Percentiles rank a stretch among this genome's conserved stretches.
phyloP scores from a whole-genome alignment of 2,113 vertebrate genomes.

The Stercorarius parasiticus region DNA sequence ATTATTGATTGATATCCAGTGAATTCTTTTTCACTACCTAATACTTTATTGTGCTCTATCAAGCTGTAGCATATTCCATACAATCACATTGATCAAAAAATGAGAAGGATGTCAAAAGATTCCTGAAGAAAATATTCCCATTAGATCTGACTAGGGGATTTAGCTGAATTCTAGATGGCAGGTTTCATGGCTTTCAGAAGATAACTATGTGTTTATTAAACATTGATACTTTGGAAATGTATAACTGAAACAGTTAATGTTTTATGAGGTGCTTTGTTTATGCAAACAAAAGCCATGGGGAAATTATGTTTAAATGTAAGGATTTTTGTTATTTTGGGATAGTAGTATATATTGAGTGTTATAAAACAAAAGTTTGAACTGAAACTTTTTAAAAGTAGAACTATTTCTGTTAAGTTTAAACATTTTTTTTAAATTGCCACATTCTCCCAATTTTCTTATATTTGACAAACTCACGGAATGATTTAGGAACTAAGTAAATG shows the following conservation, averaged over 20 bases:
- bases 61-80: not conserved
- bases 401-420: not conserved
- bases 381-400: not conserved
- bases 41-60: not conserved
- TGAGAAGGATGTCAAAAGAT: not conserved
- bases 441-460: not conserved
- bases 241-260: not conserved
- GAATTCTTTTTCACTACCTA: not conserved
- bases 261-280: not conserved
- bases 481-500: not conserved
- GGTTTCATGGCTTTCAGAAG: not conserved
- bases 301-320: not conserved
- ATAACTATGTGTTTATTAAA: not conserved
- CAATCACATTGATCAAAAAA: constrained; percentile 17
- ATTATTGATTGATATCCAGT: constrained; percentile 25
- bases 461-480: not conserved
- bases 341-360: not conserved
- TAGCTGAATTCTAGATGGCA: not conserved
- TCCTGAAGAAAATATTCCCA: not conserved
- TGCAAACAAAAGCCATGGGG: not conserved
- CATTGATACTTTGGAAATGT: not conserved
- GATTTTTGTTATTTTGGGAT: not conserved
- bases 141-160: not conserved
- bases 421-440: not conserved
- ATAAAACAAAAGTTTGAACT: not conserved